Evolutionary conservation across 1,140 invertebrate genomes (phyloP), one percentile per base, ranked within the genome.

Genomic region (Latrodectus geometricus): DNA sequence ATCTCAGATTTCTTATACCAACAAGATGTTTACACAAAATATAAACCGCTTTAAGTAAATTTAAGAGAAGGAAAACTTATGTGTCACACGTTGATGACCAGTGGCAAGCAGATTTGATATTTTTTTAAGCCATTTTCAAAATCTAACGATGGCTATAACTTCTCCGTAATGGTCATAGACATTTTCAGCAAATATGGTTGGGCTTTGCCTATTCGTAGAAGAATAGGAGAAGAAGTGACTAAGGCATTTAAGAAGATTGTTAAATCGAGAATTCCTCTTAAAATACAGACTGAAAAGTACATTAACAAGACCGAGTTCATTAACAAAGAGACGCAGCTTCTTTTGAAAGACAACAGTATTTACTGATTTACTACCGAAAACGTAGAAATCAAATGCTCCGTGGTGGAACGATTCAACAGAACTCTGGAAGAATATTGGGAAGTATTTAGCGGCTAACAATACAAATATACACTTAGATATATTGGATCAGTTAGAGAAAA

Each of bases 141-240:
- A 87, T 35, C 88, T 61, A 92, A 93, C 89, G 89, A 89, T 68
- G 90, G 90, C 52, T 91, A 89, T 88, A 90, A 90, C 86, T 92
- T 91, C 88, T 89, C 93, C 52, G 87, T 93, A 78, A 91, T 89
- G 23, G 89, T 91, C 9, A 92, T 93, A 80, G 91, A 93, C 89
- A 88, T 89, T 49, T 92, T 92, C 89, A 90, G 89, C 73, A 93
- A 92, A 90, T 91, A 89, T 89, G 90, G 91, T 23, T 93, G 90
- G 90, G 90, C 90, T n/a, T 54, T 88, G 9, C n/a, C n/a, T n/a
- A n/a, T n/a, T n/a, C n/a, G 86, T 56, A 52, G 35, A 35, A 35
- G 5, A 35, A 35, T 5, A 35, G 35, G 35, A 35, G 1, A 35
- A 35, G 35, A 35, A n/a, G n/a, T n/a, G 35, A 35, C 35, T 35